A percentile compares a stretch with the other conserved stretches of the same genome.
Evolutionary conservation across 2,113 vertebrate genomes (phyloP).

Genomic region (Willisornis vidua): DNA sequence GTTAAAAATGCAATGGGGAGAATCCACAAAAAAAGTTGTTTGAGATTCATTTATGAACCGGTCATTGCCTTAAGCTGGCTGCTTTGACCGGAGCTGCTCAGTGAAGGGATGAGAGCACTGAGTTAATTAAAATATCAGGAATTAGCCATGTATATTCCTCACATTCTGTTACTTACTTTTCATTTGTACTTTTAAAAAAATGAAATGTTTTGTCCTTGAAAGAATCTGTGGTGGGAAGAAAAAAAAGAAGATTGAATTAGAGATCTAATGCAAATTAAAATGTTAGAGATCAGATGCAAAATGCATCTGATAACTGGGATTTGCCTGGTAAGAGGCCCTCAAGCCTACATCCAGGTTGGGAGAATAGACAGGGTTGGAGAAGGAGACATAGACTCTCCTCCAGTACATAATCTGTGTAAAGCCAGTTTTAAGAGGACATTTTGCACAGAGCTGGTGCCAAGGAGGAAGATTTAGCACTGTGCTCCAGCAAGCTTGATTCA

Average conservation of each 20-base stretch:
- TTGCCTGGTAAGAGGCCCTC: neutral
- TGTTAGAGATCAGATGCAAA: neutral
- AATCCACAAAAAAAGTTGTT: neutral
- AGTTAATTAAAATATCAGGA: neutral
- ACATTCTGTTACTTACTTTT: neutral
- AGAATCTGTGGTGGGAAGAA: neutral
- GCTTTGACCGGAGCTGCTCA: neutral
- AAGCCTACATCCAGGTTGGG: neutral
- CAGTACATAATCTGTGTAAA: neutral
- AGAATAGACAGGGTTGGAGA: neutral
- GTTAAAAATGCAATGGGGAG: neutral
- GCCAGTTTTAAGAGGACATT: neutral
- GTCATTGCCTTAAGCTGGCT: neutral
- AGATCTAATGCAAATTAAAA: neutral
- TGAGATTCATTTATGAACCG: neutral
- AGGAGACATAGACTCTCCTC: neutral
- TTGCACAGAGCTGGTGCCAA: neutral
- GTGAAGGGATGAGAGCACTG: neutral
- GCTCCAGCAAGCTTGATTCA: rapidly evolving
- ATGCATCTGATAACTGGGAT: neutral
- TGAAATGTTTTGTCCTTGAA: neutral
- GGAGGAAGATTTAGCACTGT: neutral
- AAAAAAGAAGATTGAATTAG: neutral
- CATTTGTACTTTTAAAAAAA: neutral
- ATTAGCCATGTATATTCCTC: neutral